Conservation (phyloP, 2,888 invertebrate species). For the Elysia crispata region DNA sequence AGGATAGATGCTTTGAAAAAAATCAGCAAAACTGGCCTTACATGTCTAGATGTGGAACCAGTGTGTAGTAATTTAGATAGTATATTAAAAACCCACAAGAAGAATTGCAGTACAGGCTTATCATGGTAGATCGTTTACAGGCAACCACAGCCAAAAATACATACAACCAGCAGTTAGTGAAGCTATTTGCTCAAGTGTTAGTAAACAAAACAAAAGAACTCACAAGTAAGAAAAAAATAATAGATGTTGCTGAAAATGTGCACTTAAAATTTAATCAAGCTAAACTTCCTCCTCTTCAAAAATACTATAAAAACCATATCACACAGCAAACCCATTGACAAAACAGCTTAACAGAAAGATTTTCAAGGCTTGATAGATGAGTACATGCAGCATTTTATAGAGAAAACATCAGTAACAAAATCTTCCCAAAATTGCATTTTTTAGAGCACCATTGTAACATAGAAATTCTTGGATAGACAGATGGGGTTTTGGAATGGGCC, state of each 20-base stretch:
- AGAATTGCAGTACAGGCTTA: background rate
- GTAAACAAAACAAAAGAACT: background rate
- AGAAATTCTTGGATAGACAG: conserved; percentile 24
- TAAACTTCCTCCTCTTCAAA: background rate
- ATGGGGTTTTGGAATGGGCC: conserved; percentile 27
- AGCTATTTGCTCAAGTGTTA: conserved; percentile 4
- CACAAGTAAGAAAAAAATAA: background rate
- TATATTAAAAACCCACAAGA: background rate
- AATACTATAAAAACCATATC: background rate
- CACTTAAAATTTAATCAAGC: background rate
- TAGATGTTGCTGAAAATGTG: background rate
- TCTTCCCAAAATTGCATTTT: conserved; percentile 24
- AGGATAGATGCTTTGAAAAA: background rate
- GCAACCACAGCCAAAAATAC: conserved; percentile 1
- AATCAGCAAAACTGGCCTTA: background rate
- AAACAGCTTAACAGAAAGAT: background rate
- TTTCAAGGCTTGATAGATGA: background rate
- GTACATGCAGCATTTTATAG: conserved; percentile 21
- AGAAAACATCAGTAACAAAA: background rate
- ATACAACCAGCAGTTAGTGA: background rate
- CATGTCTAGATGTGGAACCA: background rate
- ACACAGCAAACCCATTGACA: conserved; percentile 12
- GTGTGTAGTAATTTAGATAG: conserved; percentile 15
- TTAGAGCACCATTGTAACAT: conserved; percentile 30
- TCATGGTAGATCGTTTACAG: conserved; percentile 24